Percentiles rank a stretch among this genome's conserved stretches.
These are phyloP conservation scores for Antheraea yamamai DNA, from an alignment of 2,888 invertebrate genomes.

Conservation along the genomic window DNA sequence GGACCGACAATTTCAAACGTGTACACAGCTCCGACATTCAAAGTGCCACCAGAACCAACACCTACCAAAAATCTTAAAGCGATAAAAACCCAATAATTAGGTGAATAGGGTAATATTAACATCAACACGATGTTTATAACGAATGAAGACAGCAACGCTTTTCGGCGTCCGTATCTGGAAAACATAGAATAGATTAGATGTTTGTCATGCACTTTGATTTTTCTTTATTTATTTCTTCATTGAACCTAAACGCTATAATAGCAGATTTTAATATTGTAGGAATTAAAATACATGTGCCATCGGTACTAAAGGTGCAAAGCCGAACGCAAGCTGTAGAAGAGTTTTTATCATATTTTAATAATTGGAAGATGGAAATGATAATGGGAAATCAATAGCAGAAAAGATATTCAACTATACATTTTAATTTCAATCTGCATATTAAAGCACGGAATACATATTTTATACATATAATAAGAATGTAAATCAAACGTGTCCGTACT, in stretches of 20 bases:
- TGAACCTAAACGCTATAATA: no score
- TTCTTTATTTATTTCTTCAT: background rate
- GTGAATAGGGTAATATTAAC: constrained; percentile 84
- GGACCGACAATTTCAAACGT: constrained; percentile 84
- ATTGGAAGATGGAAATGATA: no score
- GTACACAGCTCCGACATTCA: constrained; percentile 77
- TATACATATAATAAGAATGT: no score
- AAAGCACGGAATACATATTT: no score
- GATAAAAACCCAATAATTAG: constrained; percentile 81
- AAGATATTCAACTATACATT: no score
- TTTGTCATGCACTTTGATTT: background rate
- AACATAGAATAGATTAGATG: background rate
- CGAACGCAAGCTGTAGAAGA: no score
- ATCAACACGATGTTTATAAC: constrained; percentile 85
- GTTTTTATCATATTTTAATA: no score
- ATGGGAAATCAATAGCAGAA: no score
- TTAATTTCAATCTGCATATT: no score
- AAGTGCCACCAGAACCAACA: constrained; percentile 87
- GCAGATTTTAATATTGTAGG: no score
- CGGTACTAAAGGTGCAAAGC: no score
- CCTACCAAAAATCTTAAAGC: constrained; percentile 85
- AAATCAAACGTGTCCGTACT: no score
- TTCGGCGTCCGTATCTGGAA: constrained; percentile 65
- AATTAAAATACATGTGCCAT: background rate
- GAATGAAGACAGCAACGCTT: constrained; percentile 85